phyloP scores from a whole-genome alignment of 2,113 vertebrate species.

The Heterocephalus glaber region DNA sequence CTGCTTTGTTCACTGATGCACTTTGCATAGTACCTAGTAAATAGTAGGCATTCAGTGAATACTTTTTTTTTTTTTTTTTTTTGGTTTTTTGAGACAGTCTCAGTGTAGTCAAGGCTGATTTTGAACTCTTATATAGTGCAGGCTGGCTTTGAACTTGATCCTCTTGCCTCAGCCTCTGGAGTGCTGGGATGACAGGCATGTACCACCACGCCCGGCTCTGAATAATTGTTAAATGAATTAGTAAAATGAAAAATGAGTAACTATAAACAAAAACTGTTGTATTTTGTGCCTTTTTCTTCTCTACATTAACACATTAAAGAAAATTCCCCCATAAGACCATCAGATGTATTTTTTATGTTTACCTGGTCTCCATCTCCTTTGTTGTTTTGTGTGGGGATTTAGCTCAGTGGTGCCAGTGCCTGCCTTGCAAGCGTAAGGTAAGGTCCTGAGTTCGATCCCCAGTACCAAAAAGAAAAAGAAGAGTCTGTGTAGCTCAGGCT shows the following conservation, averaged over 20 bases:
- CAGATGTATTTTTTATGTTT: neutral
- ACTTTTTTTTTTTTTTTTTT: neutral
- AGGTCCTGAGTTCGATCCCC: too few species aligned
- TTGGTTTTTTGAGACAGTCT: neutral
- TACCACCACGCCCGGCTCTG: too few species aligned
- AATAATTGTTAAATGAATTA: slow-evolving; percentile 2
- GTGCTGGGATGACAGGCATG: neutral
- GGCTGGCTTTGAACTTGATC: neutral
- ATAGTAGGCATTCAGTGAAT: slow-evolving; percentile 18
- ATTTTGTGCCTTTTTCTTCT: neutral
- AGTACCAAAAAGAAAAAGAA: too few species aligned
- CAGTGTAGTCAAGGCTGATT: neutral
- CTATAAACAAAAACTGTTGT: neutral
- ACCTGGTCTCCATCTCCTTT: neutral
- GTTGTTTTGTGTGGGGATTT: too few species aligned
- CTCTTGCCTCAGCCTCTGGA: neutral
- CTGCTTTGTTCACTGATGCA: neutral
- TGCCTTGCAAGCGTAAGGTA: too few species aligned
- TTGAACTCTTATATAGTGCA: neutral
- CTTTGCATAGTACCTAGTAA: slow-evolving; percentile 20
- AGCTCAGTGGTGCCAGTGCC: too few species aligned
- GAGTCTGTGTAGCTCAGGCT: neutral
- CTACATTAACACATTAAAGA: neutral
- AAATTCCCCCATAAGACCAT: neutral
- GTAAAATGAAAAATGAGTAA: neutral